A percentile compares a stretch with the other conserved stretches of the same genome.
These are phyloP conservation scores for Parazoanthus atlanticus DNA, from an alignment of 92 coral and sea anemone genomes.

Conservation along the genomic window DNA sequence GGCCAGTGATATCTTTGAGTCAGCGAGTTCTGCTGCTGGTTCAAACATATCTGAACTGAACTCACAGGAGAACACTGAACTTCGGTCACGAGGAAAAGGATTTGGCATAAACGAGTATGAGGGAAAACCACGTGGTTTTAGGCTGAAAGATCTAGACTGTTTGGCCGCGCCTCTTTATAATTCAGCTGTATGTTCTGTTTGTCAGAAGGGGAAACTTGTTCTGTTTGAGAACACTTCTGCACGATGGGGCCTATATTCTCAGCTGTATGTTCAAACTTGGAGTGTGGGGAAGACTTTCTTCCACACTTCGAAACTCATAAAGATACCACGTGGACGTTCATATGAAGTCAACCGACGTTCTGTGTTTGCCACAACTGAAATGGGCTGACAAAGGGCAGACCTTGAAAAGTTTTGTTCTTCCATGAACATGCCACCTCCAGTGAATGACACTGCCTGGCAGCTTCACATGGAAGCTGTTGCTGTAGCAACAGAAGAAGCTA, in stretches of 20 bases:
- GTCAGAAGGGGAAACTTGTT: constrained; percentile 9
- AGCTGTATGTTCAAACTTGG: neutral
- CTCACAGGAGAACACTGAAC: too few species aligned
- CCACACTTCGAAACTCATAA: neutral
- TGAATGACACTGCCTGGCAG: constrained; percentile 4
- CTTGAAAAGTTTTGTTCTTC: constrained; percentile 24
- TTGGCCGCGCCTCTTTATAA: neutral
- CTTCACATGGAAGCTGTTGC: constrained; percentile 2
- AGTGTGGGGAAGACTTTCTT: neutral
- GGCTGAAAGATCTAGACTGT: too few species aligned
- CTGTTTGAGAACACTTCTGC: neutral
- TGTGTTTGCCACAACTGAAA: constrained; percentile 25
- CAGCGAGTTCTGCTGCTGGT: too few species aligned
- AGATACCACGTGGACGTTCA: constrained; percentile 4
- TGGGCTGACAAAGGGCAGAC: constrained; percentile 17
- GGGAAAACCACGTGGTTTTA: too few species aligned
- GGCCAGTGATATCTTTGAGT: too few species aligned
- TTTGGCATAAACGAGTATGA: neutral
- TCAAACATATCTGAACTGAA: too few species aligned
- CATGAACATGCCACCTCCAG: constrained; percentile 36
- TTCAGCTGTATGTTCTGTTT: constrained; percentile 1
- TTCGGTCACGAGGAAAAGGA: neutral
- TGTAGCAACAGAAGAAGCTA: neutral
- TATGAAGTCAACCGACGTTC: constrained; percentile 25
- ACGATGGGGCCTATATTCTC: constrained; percentile 7